A percentile compares a stretch with the other conserved stretches of the same genome.
Evolutionary conservation across 2,888 invertebrate genomes (phyloP).

Genomic region (Pheosia tremula): DNA sequence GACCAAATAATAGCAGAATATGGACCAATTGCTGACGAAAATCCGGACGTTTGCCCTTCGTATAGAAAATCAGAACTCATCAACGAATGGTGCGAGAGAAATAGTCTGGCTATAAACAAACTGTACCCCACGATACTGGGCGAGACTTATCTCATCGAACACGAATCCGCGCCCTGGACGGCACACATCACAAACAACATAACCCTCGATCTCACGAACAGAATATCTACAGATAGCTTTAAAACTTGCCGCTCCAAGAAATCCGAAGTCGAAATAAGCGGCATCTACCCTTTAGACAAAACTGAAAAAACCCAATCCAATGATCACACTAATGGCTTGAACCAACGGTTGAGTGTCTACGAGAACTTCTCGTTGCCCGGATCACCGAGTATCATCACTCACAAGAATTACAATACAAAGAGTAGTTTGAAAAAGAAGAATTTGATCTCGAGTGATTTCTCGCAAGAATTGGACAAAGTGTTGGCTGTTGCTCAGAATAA

Average conservation of each 20-base stretch:
- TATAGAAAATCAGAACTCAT: constrained; percentile 71
- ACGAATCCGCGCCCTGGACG: constrained; percentile 61
- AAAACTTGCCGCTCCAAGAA: constrained; percentile 65
- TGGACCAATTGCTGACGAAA: constrained; percentile 61
- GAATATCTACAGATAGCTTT: constrained; percentile 54
- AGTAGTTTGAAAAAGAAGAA: constrained; percentile 24
- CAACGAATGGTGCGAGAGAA: constrained; percentile 76
- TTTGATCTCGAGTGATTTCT: constrained; percentile 49
- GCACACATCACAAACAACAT: constrained; percentile 53
- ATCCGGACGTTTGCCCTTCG: constrained; percentile 46
- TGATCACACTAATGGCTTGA: constrained; percentile 32
- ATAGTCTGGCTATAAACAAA: constrained; percentile 70
- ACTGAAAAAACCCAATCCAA: constrained; percentile 43
- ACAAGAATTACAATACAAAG: constrained; percentile 59
- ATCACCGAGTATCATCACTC: constrained; percentile 69
- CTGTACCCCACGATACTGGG: constrained; percentile 74
- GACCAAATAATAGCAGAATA: constrained; percentile 86
- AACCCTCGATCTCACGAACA: constrained; percentile 56
- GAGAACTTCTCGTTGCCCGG: constrained; percentile 76
- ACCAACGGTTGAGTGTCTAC: constrained; percentile 62
- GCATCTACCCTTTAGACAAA: constrained; percentile 56
- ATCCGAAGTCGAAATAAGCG: constrained; percentile 60
- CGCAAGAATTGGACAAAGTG: constrained; percentile 62
- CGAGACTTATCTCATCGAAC: constrained; percentile 67
- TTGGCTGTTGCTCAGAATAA: constrained; percentile 68